phyloP scores from a whole-genome alignment of 2,113 vertebrate genomes.

The Polypterus senegalus region DNA sequence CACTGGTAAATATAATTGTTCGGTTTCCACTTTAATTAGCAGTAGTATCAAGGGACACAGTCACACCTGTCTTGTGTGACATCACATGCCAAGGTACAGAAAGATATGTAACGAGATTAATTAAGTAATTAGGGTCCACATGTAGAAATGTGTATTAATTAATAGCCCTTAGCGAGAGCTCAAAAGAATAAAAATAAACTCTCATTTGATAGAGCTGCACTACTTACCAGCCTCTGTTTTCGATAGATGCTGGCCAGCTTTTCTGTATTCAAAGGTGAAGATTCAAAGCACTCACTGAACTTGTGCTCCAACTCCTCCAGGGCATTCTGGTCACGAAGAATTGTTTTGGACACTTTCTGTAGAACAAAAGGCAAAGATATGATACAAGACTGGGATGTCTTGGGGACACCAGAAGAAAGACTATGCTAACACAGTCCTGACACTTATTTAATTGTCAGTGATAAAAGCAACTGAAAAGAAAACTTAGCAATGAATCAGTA shows the following conservation, averaged over 20 bases:
- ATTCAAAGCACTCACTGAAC: conserved; percentile 10
- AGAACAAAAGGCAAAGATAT: too few relatives aligned
- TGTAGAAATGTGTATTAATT: neutral
- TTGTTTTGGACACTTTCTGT: conserved; percentile 9
- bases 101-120: neutral
- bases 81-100: neutral
- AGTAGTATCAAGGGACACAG: neutral
- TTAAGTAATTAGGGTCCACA: neutral
- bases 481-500: too few relatives aligned
- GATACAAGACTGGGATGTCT: too few relatives aligned
- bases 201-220: neutral
- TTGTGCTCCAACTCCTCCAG: conserved; percentile 13
- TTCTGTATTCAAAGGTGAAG: conserved; percentile 11
- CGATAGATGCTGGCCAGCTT: conserved; percentile 13
- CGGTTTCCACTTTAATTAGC: neutral
- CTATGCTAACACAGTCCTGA: too few relatives aligned
- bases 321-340: neutral
- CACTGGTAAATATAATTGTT: neutral
- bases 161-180: neutral
- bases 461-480: too few relatives aligned
- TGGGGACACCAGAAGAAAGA: too few relatives aligned
- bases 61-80: neutral
- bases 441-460: too few relatives aligned
- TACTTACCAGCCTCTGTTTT: conserved; percentile 15
- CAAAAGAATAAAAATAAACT: neutral